Percentiles rank a stretch among this genome's conserved stretches.
Conservation (phyloP, 2,113 vertebrate genomes). For the Crotalus horridus region DNA sequence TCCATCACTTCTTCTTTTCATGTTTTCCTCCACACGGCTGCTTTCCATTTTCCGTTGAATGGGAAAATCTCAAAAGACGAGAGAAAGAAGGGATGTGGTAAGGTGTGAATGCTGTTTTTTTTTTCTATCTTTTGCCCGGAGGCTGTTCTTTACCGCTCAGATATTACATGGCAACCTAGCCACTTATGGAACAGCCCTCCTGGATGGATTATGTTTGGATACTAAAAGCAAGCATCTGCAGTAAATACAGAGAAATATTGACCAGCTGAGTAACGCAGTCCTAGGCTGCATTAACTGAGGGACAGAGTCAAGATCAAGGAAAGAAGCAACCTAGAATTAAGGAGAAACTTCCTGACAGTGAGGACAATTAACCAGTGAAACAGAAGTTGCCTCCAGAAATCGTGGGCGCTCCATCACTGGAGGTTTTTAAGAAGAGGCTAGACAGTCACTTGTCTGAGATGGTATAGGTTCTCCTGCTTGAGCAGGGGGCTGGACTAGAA, state of each 20-base stretch:
- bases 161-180: background rate
- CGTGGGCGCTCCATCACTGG: too few species aligned
- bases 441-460: too few species aligned
- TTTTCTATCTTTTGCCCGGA: background rate
- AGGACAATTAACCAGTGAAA: too few species aligned
- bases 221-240: background rate
- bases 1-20: background rate
- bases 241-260: background rate
- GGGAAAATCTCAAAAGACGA: background rate
- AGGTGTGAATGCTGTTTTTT: background rate
- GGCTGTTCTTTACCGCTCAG: background rate
- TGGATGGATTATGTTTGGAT: background rate
- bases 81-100: background rate
- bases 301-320: too few species aligned
- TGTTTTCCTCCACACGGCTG: background rate
- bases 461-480: too few species aligned
- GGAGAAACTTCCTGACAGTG: too few species aligned
- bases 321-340: too few species aligned
- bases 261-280: too few species aligned
- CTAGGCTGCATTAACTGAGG: too few species aligned
- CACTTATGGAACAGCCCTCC: background rate
- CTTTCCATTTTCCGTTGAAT: background rate
- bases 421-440: too few species aligned
- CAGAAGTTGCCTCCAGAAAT: fast-evolving
- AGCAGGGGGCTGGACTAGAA: too few species aligned